Conservation (phyloP, 2,113 vertebrate species). For the Oxyura jamaicensis region DNA sequence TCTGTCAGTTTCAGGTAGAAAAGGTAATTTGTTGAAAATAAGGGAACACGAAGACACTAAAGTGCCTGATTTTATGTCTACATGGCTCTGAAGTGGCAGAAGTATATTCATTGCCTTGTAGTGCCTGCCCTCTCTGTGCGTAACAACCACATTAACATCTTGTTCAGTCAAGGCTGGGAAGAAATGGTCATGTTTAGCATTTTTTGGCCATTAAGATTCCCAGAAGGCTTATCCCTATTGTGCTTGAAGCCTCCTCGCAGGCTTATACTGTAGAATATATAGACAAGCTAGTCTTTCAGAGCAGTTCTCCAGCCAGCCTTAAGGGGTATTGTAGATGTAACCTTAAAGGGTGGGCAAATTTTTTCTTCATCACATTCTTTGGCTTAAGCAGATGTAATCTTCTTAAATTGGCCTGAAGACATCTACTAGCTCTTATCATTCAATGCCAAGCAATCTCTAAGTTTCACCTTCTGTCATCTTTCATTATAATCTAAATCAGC, state of each 20-base stretch:
- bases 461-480: constrained; percentile 10
- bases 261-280: not conserved
- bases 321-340: not conserved
- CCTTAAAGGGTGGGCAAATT: not conserved
- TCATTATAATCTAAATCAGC: not conserved
- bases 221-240: not conserved
- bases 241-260: not conserved
- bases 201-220: not conserved
- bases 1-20: not conserved
- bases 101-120: not conserved
- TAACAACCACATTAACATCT: not conserved
- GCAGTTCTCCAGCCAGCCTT: not conserved
- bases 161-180: not conserved
- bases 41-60: not conserved
- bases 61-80: not conserved
- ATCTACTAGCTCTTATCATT: not conserved
- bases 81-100: not conserved
- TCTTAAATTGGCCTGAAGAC: not conserved
- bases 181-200: not conserved
- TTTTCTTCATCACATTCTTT: constrained; percentile 8
- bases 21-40: not conserved
- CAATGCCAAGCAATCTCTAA: not conserved
- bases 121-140: not conserved
- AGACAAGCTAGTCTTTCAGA: constrained; percentile 14
- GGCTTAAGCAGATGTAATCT: not conserved